Conservation (phyloP, 2,888 invertebrate species). For the Plebejus melissa region DNA sequence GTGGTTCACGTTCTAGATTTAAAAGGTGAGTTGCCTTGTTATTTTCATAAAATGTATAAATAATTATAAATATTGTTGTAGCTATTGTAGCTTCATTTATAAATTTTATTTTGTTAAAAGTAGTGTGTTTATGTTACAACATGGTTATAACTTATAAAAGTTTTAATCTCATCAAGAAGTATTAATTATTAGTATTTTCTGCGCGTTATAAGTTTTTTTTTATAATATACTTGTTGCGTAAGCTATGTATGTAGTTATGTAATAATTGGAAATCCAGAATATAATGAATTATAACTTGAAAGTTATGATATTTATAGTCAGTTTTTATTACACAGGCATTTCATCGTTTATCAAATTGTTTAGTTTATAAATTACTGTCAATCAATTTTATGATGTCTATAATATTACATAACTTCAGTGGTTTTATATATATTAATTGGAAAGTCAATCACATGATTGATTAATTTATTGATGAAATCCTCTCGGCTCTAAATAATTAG, state of each 20-base stretch:
- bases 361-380: neutral
- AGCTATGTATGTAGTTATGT: neutral
- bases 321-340: neutral
- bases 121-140: too few relatives aligned
- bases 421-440: conserved; percentile 3
- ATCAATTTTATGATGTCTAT: neutral
- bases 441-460: conserved; percentile 4
- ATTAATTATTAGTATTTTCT: neutral
- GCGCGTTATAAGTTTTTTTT: neutral
- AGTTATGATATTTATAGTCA: neutral
- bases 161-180: neutral
- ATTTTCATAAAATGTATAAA: neutral
- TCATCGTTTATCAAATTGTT: conserved; percentile 5
- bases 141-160: too few relatives aligned
- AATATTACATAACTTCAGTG: neutral
- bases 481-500: neutral
- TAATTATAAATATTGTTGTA: neutral
- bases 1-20: neutral
- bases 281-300: neutral
- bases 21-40: neutral
- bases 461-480: neutral
- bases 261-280: neutral
- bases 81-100: neutral
- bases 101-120: neutral
- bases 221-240: neutral